Base-by-base conservation (phyloP, 2,888 invertebrate species). In the Melipona bicolor region DNA sequence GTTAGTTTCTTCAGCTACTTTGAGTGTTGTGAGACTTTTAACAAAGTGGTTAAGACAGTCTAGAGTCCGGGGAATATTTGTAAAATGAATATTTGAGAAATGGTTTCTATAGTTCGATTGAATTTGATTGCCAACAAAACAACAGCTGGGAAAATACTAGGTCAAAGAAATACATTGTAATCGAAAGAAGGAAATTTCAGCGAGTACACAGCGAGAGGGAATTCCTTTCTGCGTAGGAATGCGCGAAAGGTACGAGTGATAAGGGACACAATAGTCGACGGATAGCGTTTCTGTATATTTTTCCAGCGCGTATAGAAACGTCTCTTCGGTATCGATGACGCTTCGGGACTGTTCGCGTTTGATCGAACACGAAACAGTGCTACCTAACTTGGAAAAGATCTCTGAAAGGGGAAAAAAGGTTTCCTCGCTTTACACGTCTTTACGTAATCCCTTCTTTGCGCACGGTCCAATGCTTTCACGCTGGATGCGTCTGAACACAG, bases 401-500 rank as follows among this genome's bases (percentile, higher is more conserved):
- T 67, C 11, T 43, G 59, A 32, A 59, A 65, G n/a, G n/a, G 50
- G 43, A 36, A 50, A 43, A 65, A 56, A 67, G 52, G 54, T 67
- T 75, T 54, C 19, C 27, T 75, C 9, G 50, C 52, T 52, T 19
- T 21, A 27, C 17, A 68, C 43, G 54, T 67, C 36, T 62, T 76
- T 50, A 69, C 75, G 70, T 43, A 50, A 43, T 65, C 43, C 54
- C 32, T 67, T 21, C 32, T 61, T 43, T 52, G 24, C 17, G 32
- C 17, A 68, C 67, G 36, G 61, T 50, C 54, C 32, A 21, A 43
- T 73, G 36, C 19, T 32, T 43, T 19, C 21, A 49, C 49, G 50
- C 21, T 15, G 9, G 52, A 74, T 43, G n/a, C 64, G 64, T 69
- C 77, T 85, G 85, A 85, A 85, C 62, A n/a, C 78, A 64, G 85